Percentiles rank a stretch among this genome's conserved stretches.
phyloP scores from a whole-genome alignment of 2,113 vertebrate genomes.

The Mastomys natalensis region DNA sequence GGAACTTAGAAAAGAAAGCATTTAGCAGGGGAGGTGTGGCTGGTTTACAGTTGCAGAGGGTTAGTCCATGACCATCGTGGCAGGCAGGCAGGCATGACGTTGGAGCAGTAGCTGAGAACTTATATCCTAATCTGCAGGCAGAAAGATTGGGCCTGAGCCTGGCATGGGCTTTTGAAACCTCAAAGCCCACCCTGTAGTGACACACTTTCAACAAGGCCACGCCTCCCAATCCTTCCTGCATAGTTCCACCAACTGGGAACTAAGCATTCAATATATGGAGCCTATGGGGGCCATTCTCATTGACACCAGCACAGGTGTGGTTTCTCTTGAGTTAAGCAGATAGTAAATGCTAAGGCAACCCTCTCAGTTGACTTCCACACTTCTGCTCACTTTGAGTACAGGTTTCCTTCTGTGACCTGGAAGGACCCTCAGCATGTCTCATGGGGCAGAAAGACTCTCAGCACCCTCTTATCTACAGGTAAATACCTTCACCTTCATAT shows the following conservation, averaged over 20 bases:
- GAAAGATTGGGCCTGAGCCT: not conserved
- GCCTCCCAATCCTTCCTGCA: not conserved
- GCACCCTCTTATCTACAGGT: not conserved
- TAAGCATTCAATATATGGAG: not conserved
- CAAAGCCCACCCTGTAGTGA: not conserved
- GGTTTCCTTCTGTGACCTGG: not conserved
- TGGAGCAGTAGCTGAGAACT: not conserved
- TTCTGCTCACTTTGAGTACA: too few species aligned
- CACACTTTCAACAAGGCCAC: not conserved
- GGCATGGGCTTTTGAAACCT: not conserved
- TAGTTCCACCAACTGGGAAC: not conserved
- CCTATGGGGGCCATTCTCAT: not conserved
- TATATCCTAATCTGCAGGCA: not conserved
- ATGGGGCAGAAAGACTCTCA: not conserved
- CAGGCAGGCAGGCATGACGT: not conserved
- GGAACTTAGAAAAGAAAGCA: not conserved
- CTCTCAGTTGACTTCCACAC: too few species aligned
- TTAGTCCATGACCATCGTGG: not conserved
- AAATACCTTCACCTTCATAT: not conserved
- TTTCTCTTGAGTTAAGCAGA: not conserved
- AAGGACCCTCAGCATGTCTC: not conserved
- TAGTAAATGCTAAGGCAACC: too few species aligned
- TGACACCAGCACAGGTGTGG: not conserved
- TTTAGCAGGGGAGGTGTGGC: not conserved
- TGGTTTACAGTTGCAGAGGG: not conserved